These are phyloP conservation scores for Crambe crambe DNA, from an alignment of 37 sponge, comb jelly and placozoan genomes.

Conservation along the genomic window DNA sequence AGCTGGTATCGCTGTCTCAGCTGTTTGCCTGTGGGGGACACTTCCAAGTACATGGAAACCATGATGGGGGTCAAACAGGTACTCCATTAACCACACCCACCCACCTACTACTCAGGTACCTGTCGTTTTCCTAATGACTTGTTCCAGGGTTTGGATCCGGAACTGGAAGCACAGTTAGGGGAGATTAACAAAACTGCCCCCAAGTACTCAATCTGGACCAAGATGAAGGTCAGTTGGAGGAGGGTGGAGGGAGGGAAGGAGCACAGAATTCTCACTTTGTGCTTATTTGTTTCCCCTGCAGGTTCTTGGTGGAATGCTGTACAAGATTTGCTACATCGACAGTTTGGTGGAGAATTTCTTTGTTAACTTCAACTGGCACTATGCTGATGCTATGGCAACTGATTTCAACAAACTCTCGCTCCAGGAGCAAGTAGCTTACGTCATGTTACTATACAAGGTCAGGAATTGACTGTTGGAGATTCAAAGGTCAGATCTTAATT, in stretches of 20 bases:
- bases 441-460: slow-evolving; percentile 72
- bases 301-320: slow-evolving; percentile 17
- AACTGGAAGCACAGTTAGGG: slow-evolving; percentile 72
- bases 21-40: no score
- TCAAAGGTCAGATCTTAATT: not conserved
- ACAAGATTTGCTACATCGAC: slow-evolving; percentile 77
- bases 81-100: no score
- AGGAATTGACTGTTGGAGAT: not conserved
- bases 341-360: slow-evolving; percentile 71
- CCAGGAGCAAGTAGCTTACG: slow-evolving; percentile 58
- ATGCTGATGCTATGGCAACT: slow-evolving; percentile 56
- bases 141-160: slow-evolving; percentile 62
- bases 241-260: no score
- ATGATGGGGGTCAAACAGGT: no score
- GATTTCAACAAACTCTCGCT: slow-evolving; percentile 68
- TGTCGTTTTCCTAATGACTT: no score
- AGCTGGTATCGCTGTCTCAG: no score
- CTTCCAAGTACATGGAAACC: no score
- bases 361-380: slow-evolving; percentile 69
- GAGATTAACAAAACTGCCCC: slow-evolving; percentile 62
- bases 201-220: slow-evolving; percentile 62
- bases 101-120: no score
- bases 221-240: no score
- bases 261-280: no score
- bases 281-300: not conserved